Base-by-base conservation (phyloP, 2,797 vertebrate genomes). In the Pipistrellus nathusii region DNA sequence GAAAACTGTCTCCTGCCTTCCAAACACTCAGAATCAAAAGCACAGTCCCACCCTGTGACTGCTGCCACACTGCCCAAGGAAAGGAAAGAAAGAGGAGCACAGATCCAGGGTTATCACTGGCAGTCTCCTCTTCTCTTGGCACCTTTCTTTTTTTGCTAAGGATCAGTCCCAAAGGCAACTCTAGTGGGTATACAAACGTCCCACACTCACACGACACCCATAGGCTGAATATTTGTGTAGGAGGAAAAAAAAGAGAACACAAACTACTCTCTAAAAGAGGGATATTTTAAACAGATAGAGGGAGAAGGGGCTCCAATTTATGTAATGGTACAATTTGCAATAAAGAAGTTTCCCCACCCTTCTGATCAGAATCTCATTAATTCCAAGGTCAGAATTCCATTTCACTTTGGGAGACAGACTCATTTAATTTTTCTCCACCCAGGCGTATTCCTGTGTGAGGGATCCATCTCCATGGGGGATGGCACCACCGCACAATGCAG, bases 371-470 rank as follows among this genome's bases (percentile, higher is more conserved):
- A 95, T 97, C 94, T 95, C 97, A 97, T 97, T 97, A 96, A 96
- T 97, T 97, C 95, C 95, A 97, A 97, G 97, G 97, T 97, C 97
- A 97, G 95, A 97, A 97, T 97, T 96, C 97, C 96, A 96, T 97
- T 96, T 97, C 95, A 97, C 97, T 97, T 97, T 97, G 96, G 97
- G 93, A 97, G 96, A 96, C 95, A 97, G 97, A 95, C 88, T 97
- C 97, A 97, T 97, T 97, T 97, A 97, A 97, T 97, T 97, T 97
- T 97, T 97, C 97, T 97, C 97, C 97, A 97, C 94, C 97, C 97
- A 97, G 97, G 97, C 97, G 96, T 97, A 96, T 87, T 97, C 97
- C 97, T 96, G 83, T 93, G 94, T 92, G 95, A 97, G 97, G 97
- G 96, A 94, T 95, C 96, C 90, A 93, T 97, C 96, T 97, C 96